A percentile compares a stretch with the other conserved stretches of the same genome.
phyloP scores from a whole-genome alignment of 2,113 vertebrate genomes.

The Ciconia stormi region DNA sequence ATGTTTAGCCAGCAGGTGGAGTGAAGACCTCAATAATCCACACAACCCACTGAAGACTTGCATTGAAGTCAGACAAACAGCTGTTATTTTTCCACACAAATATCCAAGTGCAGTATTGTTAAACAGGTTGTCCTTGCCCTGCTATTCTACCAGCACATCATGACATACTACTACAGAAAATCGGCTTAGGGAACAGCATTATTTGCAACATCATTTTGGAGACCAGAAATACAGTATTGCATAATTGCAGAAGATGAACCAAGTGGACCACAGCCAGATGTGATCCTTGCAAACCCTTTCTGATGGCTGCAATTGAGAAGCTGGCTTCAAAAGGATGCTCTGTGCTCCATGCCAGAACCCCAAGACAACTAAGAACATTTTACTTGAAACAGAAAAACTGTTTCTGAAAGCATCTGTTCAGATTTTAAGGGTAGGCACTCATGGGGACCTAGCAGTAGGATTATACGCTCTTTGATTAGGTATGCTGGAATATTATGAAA shows the following conservation, averaged over 20 bases:
- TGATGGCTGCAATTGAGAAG: not conserved
- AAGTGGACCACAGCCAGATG: not conserved
- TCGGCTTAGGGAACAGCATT: not conserved
- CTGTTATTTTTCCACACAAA: not conserved
- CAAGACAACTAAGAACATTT: not conserved
- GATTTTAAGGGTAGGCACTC: not conserved
- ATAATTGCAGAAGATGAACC: not conserved
- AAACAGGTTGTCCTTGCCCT: not conserved
- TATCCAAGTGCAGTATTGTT: not conserved
- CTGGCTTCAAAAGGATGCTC: not conserved
- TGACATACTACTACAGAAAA: not conserved
- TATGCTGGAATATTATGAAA: not conserved
- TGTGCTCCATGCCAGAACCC: not conserved
- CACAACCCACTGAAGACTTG: not conserved
- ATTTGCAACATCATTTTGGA: not conserved
- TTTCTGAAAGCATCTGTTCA: not conserved
- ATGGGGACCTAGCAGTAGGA: not conserved
- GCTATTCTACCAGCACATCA: not conserved
- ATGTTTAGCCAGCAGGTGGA: slow-evolving; percentile 63
- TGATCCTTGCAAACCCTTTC: not conserved
- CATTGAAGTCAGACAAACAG: not conserved
- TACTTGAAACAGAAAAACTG: not conserved
- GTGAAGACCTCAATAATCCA: slow-evolving; percentile 38
- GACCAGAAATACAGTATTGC: not conserved
- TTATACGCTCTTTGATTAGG: not conserved